A percentile compares a stretch with the other conserved stretches of the same genome.
Evolutionary conservation across 1,140 invertebrate species (phyloP).

Genomic region (Bacillus rossius): DNA sequence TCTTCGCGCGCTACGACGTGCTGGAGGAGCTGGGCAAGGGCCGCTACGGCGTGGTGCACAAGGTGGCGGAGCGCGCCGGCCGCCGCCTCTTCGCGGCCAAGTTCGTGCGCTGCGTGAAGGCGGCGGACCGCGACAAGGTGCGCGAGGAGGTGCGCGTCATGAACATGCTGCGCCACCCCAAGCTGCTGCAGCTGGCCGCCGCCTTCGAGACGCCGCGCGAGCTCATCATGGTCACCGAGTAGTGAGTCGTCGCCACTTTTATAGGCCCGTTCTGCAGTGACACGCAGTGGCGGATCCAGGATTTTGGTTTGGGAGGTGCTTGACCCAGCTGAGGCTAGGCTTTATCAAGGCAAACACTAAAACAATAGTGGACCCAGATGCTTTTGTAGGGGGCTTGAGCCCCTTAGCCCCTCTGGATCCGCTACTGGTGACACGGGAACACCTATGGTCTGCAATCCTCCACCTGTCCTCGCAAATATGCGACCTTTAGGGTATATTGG

Average conservation of each 20-base stretch:
- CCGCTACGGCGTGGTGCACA: conserved; percentile 69
- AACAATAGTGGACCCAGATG: too few species aligned
- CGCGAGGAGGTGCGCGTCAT: conserved; percentile 89
- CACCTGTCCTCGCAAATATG: background rate
- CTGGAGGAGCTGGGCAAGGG: conserved; percentile 77
- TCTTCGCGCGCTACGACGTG: conserved; percentile 54
- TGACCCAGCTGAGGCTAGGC: too few species aligned
- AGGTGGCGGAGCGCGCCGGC: conserved; percentile 64
- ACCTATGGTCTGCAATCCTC: background rate
- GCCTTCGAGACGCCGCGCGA: conserved; percentile 82
- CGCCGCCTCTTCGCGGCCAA: conserved; percentile 81
- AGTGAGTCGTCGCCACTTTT: conserved; percentile 61
- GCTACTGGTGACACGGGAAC: too few species aligned
- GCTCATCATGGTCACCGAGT: conserved; percentile 90
- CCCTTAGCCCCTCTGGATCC: too few species aligned
- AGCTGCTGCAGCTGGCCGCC: conserved; percentile 79
- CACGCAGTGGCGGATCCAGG: too few species aligned
- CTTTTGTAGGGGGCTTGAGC: too few species aligned
- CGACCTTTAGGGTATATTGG: too few species aligned
- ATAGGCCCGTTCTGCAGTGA: too few species aligned
- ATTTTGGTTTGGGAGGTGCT: too few species aligned
- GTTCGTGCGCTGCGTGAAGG: conserved; percentile 76
- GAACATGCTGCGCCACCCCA: conserved; percentile 84
- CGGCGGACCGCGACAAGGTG: conserved; percentile 79
- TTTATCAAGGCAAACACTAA: too few species aligned